Evolutionary conservation across 2,888 invertebrate species (phyloP), one percentile per base, ranked within the genome.

Genomic region (Leistus spinibarbis): DNA sequence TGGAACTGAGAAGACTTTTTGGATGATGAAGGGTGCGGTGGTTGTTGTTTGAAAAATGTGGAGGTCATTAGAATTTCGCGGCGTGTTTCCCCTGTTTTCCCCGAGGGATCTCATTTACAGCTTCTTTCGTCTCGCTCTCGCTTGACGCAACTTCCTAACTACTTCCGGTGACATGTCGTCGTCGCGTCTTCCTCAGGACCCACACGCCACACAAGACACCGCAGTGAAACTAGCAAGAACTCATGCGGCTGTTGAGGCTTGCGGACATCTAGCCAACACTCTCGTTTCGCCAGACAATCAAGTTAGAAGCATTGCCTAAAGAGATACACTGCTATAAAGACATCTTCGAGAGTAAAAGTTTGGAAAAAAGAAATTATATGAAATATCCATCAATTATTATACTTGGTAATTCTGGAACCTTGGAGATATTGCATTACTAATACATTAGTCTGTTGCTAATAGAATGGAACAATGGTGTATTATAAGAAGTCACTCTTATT

Each of bases 21-120:
- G 57, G 23, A n/a, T n/a, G n/a, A n/a, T 4, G 27, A 66, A 53
- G 53, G 66, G 20, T 27, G 27, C 16, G 3, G 17, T 4, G 17
- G 16, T 17, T 19, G 60, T 20, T 19, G 56, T 16, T 56, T 19
- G 56, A 17, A 66, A 16, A 66, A 7, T 66, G 57, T 20, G 54
- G 56, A 54, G 71, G 64, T 71, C 64, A 71, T 71, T 71, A 71
- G 71, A 71, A 71, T 65, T 71, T 54, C 71, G n/a, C n/a, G 71
- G 65, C 54, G 63, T 71, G 71, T 40, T 40, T 40, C 64, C 71
- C 71, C 54, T 24, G 27, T 23, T 23, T 13, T 20, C 71, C n/a
- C 71, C 65, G n/a, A 16, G 71, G 64, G 71, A 71, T 71, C 71
- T 71, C 71, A 71, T 71, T 71, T 73, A 73, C 72, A 73, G 66